phyloP scores from a whole-genome alignment of 2,888 invertebrate genomes.

The Polydesmus complanatus region DNA sequence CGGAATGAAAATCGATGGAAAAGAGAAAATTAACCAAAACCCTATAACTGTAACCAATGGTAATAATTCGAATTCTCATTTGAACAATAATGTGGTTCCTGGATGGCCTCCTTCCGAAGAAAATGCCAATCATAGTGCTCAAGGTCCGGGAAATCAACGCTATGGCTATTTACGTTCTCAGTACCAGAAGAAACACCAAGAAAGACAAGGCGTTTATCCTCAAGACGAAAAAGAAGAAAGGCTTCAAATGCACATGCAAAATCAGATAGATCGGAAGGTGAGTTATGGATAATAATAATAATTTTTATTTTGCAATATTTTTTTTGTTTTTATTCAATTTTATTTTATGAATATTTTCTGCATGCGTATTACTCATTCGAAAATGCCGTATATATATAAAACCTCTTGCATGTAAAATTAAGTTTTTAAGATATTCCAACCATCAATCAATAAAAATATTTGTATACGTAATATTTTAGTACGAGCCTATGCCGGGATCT shows the following conservation, averaged over 20 bases:
- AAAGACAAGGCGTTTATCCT: conserved; percentile 45
- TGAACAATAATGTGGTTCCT: neutral
- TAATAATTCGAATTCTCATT: neutral
- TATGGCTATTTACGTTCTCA: conserved; percentile 35
- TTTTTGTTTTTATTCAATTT: no score
- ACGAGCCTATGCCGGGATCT: conserved; percentile 4
- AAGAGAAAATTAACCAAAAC: no score
- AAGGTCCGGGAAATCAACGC: neutral
- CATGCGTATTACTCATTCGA: no score
- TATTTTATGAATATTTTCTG: no score
- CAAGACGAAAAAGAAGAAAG: conserved; percentile 40
- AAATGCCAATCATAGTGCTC: no score
- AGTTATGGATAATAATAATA: neutral
- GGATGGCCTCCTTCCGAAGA: neutral
- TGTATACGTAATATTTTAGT: neutral
- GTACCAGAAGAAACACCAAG: conserved; percentile 43
- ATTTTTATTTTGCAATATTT: no score
- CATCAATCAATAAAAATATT: neutral
- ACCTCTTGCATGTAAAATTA: no score
- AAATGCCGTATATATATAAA: no score
- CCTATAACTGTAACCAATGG: neutral
- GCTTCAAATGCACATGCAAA: conserved; percentile 33
- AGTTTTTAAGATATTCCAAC: no score
- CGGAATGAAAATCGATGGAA: neutral
- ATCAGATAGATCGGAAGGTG: conserved; percentile 21